Evolutionary conservation across 2,888 invertebrate species (phyloP), one percentile per base, ranked within the genome.

Genomic region (Epistrophe grossulariae): DNA sequence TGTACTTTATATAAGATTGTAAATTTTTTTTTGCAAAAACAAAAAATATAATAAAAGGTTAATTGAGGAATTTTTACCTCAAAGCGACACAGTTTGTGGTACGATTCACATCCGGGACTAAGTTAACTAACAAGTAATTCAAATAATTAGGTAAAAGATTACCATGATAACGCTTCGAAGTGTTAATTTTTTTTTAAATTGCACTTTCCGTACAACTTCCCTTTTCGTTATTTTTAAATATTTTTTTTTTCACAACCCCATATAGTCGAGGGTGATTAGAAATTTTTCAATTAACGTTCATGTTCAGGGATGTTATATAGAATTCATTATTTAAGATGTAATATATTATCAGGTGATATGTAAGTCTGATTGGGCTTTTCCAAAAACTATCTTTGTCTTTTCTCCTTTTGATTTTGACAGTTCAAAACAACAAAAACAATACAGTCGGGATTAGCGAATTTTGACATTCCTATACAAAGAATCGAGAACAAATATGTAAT

Each of bases 61-160:
- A 11, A 76, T 52, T 76, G 38, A 64, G 57, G 55, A 84, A 79
- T 64, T 60, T 35, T 70, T 62, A 15, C 24, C 17, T 31, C 57
- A 70, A 45, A 62, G 13, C 24, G 59, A 59, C 38, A 70, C 19
- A 11, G 50, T 35, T 55, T 15, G 62, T 60, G 60, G 60, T 57
- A 70, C 48, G 55, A 52, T 79, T 76, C 50, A 24, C 71, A 79
- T 79, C 79, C 79, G 79, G 59, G 50, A 64, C 64, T 79, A 79
- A 82, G 66, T 72, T 70, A 68, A 72, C 77, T 72, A 68, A 62
- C 77, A 73, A 70, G 78, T 45, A 68, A 68, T 60, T 60, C 78
- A 48, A 78, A 76, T 76, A 84, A 84, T 84, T 84, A n/a, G n/a
- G n/a, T n/a, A 84, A 84, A 79, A 84, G 66, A 84, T 71, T 70